Percentiles rank a stretch among this genome's conserved stretches.
Conservation (phyloP, 1,140 invertebrate species). For the Vanessa atalanta region DNA sequence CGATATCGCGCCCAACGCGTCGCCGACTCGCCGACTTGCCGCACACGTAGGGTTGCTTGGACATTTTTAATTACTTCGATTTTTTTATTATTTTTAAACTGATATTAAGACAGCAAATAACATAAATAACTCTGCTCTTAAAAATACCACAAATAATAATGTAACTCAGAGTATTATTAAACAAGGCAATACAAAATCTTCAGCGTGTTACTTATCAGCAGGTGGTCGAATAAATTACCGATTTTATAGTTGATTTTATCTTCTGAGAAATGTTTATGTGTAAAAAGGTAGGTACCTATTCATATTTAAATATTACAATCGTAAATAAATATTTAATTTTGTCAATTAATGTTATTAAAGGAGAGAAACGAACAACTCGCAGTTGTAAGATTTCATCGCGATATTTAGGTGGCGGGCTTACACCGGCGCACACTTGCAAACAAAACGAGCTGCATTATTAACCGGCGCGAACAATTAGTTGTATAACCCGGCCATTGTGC, state of each 20-base stretch:
- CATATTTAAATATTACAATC: background rate
- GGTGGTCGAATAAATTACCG: conserved; percentile 1
- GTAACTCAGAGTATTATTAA: background rate
- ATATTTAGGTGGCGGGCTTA: conserved; percentile 12
- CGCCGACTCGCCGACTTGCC: conserved; percentile 37
- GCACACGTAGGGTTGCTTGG: conserved; percentile 20
- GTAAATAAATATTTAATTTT: background rate
- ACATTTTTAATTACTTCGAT: background rate
- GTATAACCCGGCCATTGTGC: conserved; percentile 71
- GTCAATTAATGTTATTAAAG: background rate
- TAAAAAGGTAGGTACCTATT: background rate
- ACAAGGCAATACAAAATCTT: background rate
- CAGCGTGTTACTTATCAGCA: conserved; percentile 4
- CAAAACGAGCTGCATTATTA: conserved; percentile 72
- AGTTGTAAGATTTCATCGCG: conserved; percentile 2
- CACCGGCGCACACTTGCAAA: conserved; percentile 43
- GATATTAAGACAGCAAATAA: background rate
- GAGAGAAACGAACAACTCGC: background rate
- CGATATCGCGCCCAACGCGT: conserved; percentile 47
- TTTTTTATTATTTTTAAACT: background rate
- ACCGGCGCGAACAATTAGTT: conserved; percentile 77
- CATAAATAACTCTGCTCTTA: background rate
- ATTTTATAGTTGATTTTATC: conserved; percentile 16
- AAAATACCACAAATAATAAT: background rate
- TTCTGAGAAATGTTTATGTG: background rate